Base-by-base conservation (phyloP, 2,113 vertebrate genomes). In the Sinocyclocheilus anshuiensis region DNA sequence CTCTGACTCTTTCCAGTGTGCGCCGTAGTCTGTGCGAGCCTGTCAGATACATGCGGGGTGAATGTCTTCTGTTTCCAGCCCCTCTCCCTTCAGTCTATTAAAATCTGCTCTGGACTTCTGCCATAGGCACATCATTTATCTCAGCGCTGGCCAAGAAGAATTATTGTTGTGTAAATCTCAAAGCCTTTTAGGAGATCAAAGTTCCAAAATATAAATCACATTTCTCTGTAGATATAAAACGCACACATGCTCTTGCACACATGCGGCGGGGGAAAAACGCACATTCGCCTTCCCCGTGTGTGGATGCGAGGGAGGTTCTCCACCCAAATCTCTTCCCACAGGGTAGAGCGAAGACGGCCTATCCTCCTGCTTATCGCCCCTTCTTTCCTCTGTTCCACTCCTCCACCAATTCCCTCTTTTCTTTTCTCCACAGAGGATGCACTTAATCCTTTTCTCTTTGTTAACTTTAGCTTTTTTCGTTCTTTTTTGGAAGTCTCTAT, bases 151-250 rank as follows among this genome's bases (percentile, higher is more conserved):
- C 93, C 89, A 90, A 87, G 89, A 83, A 91, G 92, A 95, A 91
- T 93, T 93, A 94, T 93, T 93, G 93, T 94, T 92, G 91, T 93
- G 89, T 94, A 92, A 94, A 94, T 94, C 93, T 91, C 89, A 87
- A 89, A 93, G 90, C 90, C 91, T 93, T 94, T 94, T 91, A 93
- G 90, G 87, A 94, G 93, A 95, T 94, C 93, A 94, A 93, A 94
- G 93, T 93, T 93, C 90, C 89, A 87, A 86, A 86, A 87, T 90
- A 93, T 93, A 92, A 95, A 94, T 94, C 92, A 93, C 74, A 84
- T 92, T 90, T 89, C 86, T 89, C 87, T 86, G 86, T 89, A 93
- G 92, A 93, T 91, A 77, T 91, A 89, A 85, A 88, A 89, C 29
- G 81, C 86, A 20, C 71, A 77, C 86, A 84, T 77, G n/a, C 81